phyloP scores from a whole-genome alignment of 1,140 invertebrate species.

The Goniozus legneri region DNA sequence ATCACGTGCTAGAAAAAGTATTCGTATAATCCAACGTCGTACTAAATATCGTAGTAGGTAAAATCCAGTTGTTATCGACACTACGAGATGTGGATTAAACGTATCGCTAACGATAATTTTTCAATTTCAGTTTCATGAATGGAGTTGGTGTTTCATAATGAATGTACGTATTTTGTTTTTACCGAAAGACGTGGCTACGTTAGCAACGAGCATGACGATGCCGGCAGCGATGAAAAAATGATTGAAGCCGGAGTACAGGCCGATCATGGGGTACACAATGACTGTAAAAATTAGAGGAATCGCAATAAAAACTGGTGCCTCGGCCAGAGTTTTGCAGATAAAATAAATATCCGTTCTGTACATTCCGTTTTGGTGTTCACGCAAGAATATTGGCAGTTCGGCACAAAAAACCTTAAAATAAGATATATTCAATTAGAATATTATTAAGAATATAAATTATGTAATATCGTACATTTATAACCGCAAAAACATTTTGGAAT shows the following conservation, averaged over 20 bases:
- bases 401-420: constrained; percentile 81
- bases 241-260: constrained; percentile 67
- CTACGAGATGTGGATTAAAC: not conserved
- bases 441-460: not conserved
- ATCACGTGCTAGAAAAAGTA: constrained; percentile 21
- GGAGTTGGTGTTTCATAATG: too few relatives aligned
- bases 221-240: constrained; percentile 74
- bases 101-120: not conserved
- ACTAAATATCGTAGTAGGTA: not conserved
- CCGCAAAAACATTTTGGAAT: constrained; percentile 87
- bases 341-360: constrained; percentile 93
- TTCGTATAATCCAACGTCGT: not conserved
- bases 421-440: not conserved
- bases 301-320: constrained; percentile 76
- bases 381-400: constrained; percentile 87
- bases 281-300: constrained; percentile 81
- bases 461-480: constrained; percentile 73
- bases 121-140: too few relatives aligned
- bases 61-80: not conserved
- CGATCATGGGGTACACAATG: constrained; percentile 86
- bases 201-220: constrained; percentile 79
- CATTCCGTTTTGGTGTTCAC: constrained; percentile 88
- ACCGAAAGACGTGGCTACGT: constrained; percentile 91
- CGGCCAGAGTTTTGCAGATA: constrained; percentile 85
- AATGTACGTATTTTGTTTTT: constrained; percentile 30